Evolutionary conservation across 2,113 vertebrate genomes (phyloP).

Genomic region (Istiophorus platypterus): DNA sequence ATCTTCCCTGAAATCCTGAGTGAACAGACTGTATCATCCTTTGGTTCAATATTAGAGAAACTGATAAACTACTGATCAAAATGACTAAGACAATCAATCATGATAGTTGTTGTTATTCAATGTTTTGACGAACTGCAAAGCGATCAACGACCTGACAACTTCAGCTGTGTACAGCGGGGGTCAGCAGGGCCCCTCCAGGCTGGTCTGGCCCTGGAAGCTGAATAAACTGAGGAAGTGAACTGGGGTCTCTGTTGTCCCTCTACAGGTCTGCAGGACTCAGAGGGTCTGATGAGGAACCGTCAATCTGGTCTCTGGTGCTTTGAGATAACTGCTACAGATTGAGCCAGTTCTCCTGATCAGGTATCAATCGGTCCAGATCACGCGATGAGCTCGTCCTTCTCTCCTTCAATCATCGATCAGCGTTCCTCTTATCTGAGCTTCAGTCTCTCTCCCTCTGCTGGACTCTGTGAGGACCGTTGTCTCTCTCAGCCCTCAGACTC

Average conservation of each 20-base stretch:
- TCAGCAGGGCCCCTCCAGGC: too few relatives aligned
- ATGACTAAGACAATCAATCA: too few relatives aligned
- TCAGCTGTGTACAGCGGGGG: too few relatives aligned
- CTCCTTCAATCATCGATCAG: constrained; percentile 72
- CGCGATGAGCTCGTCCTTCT: constrained; percentile 74
- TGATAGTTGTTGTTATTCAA: too few relatives aligned
- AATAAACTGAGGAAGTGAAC: too few relatives aligned
- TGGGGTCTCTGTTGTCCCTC: neutral
- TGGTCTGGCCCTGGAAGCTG: neutral
- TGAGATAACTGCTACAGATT: neutral
- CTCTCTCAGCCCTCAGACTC: constrained; percentile 58
- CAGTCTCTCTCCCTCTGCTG: constrained; percentile 67
- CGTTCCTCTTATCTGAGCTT: constrained; percentile 67
- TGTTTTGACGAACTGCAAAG: too few relatives aligned
- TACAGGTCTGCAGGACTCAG: neutral
- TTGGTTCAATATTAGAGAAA: too few relatives aligned
- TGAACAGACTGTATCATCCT: too few relatives aligned
- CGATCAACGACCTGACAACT: too few relatives aligned
- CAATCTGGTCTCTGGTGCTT: neutral
- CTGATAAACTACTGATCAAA: too few relatives aligned
- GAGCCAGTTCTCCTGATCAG: neutral
- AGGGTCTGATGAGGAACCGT: neutral
- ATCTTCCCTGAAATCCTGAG: too few relatives aligned
- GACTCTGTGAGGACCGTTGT: constrained; percentile 57
- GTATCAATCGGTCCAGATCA: neutral